Evolutionary conservation across 1,140 invertebrate genomes (phyloP), one percentile per base, ranked within the genome.

Genomic region (Leptoteleia sp.): DNA sequence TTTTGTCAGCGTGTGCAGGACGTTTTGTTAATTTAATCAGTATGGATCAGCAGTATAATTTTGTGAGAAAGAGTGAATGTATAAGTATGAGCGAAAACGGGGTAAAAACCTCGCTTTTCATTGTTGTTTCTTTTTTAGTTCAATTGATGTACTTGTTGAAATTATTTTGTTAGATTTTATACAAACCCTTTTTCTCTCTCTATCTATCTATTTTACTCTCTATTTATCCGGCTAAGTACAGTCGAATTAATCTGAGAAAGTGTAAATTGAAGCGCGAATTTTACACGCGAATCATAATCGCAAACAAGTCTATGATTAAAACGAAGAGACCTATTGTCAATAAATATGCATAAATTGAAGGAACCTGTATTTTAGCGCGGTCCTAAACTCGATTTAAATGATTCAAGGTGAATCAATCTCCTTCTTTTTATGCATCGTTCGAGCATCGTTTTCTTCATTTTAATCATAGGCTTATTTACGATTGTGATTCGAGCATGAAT

Each of bases 31-130:
- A 87, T 82, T 85, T 82, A 88, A 89, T 87, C 88, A 89, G 87
- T 88, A 89, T 88, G 86, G 79, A 88, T 85, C 73, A 75, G 80
- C 86, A 89, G 86, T 89, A 88, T 89, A 81, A 76, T 40, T 77
- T 72, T 48, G 9, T 48, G 29, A 38, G 38, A 5, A 47, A 16
- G 35, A 50, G 8, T 22, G 55, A 25, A 38, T 47, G 59, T 4
- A 43, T 47, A 57, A 3, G 7, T 55, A 48, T 17, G 40, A 38
- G 70, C n/a, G 12, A 35, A 42, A 54, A 43, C 43, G 45, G 45
- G 57, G 1, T n/a, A n/a, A n/a, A 29, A 8, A 1, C 13, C 1
- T n/a, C 54, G 2, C 6, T 54, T 43, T 37, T 57, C 17, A 65
- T 75, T 75, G 70, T 75, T 75, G 61, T 65, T 75, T 59, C 52